Base-by-base conservation (phyloP, 2,113 vertebrate species). In the Coreoperca whiteheadi region DNA sequence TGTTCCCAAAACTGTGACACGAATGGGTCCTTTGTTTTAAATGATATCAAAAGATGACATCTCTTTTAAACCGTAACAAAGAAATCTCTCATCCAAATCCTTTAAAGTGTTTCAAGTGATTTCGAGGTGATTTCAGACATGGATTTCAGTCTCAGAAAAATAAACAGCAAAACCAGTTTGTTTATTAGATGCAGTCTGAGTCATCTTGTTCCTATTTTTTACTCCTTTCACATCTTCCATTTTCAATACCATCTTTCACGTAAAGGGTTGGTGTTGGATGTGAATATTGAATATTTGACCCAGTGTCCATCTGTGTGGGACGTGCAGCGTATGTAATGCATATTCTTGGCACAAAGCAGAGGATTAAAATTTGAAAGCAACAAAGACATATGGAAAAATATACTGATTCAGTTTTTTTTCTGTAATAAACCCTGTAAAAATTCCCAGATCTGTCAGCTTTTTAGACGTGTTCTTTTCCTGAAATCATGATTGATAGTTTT, bases 401-500 rank as follows among this genome's bases (percentile, higher is more conserved):
- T 10, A 53, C 37, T 15, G 30, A 67, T 51, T 67, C 43, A 56
- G 2, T 43, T 6, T 43, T 59, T 28, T 30, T 61, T 16, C 15
- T 59, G 14, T 28, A 48, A 54, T 30, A 61, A 46, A 53, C 14
- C 20, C 23, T 61, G 14, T 34, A n/a, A 54, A 72, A 46, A 50
- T 28, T n/a, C 25, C 2, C 8, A 65, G 34, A 9, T 21, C 25
- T 20, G 21, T n/a, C 8, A 4, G 8, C 4, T 43, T 63, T 51
- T 21, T 18, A 2, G n/a, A 34, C 37, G 14, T 34, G 1, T 25
- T 39, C 39, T 34, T 37, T 7, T 74, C 21, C 63, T 63, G 51
- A 71, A 83, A 61, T 48, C 60, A 51, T 41, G 65, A 79, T 74
- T 37, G 18, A 73, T 77, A 46, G 69, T 69, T 72, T 46, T 71